Evolutionary conservation across 2,113 vertebrate genomes (phyloP), one percentile per base, ranked within the genome.

Genomic region (Petrocephalus zakoni): DNA sequence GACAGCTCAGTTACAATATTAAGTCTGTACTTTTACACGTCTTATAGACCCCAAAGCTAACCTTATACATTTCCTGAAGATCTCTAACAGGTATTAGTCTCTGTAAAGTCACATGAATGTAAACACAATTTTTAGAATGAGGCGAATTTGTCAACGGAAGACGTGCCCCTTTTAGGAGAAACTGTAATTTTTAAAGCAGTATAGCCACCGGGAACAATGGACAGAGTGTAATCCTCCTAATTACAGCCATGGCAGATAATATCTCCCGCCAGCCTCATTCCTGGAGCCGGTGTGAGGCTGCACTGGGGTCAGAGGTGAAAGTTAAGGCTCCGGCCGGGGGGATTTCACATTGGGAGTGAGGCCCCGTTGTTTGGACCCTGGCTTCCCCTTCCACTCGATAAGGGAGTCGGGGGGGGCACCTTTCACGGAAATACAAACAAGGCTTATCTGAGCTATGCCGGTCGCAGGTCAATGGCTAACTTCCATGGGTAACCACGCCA

Each of bases 231-330:
- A 94, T 94, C 93, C 94, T 93, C 92, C 93, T 95, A 94, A 87
- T 29, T n/a, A 37, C 47, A 11, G 87, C n/a, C 46, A 2, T 61
- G 4, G 19, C 19, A 17, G 49, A 78, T 72, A 87, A 19, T 21
- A 95, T 94, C 94, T 94, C 90, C 93, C 90, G 82, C 93, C 93
- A 93, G 93, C 94, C 92, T 94, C 93, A 92, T 92, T 93, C 89
- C 93, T 93, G 92, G 90, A 92, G 89, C 93, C 91, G 92, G 89
- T 91, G 92, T 90, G 91, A 93, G 94, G 93, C 92, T 93, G 94
- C 93, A 93, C 93, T 92, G 81, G 93, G 94, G 95, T 95, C 93
- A 95, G 93, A 93, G 95, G 93, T 94, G 93, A 95, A 94, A 94
- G 93, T 94, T 93, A 94, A 95, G 94, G 94, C 92, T 90, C 93